These are phyloP conservation scores for Bagarius yarrelli DNA, from an alignment of 2,113 vertebrate genomes.

Conservation along the genomic window DNA sequence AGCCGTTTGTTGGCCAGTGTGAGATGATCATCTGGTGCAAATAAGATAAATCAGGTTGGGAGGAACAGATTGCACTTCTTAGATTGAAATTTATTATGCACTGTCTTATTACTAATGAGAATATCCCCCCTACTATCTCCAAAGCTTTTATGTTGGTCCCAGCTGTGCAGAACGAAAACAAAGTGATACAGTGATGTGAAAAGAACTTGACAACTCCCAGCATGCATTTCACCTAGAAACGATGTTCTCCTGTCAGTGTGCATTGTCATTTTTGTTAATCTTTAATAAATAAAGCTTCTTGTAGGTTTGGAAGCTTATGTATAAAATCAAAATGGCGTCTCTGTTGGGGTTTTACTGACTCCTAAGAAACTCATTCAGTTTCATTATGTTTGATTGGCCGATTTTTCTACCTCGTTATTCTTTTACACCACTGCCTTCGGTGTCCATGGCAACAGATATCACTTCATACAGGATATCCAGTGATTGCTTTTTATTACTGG, in stretches of 20 bases:
- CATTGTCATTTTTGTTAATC: background rate
- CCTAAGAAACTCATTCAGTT: background rate
- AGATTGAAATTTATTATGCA: slow-evolving; percentile 40
- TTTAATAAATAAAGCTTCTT: slow-evolving; percentile 1
- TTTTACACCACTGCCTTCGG: slow-evolving; percentile 20
- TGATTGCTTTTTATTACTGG: slow-evolving; percentile 20
- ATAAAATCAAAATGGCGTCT: background rate
- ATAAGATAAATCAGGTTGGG: background rate
- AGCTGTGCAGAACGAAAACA: background rate
- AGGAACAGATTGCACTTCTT: slow-evolving; percentile 18
- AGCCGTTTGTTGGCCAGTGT: background rate
- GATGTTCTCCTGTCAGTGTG: slow-evolving; percentile 3
- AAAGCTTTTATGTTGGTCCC: slow-evolving; percentile 38
- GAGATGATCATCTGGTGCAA: background rate
- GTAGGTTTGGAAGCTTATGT: background rate
- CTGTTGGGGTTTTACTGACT: background rate
- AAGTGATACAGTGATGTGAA: background rate
- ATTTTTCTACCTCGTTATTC: slow-evolving; percentile 39
- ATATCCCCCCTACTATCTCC: slow-evolving; percentile 11
- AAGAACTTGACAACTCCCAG: slow-evolving; percentile 35
- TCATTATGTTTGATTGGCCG: slow-evolving; percentile 30
- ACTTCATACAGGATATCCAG: slow-evolving; percentile 10
- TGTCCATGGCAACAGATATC: slow-evolving; percentile 32
- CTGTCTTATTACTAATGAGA: slow-evolving; percentile 31
- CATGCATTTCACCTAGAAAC: slow-evolving; percentile 32